A percentile compares a stretch with the other conserved stretches of the same genome.
phyloP scores from a whole-genome alignment of 2,113 vertebrate species.

The Nyctibius bracteatus region DNA sequence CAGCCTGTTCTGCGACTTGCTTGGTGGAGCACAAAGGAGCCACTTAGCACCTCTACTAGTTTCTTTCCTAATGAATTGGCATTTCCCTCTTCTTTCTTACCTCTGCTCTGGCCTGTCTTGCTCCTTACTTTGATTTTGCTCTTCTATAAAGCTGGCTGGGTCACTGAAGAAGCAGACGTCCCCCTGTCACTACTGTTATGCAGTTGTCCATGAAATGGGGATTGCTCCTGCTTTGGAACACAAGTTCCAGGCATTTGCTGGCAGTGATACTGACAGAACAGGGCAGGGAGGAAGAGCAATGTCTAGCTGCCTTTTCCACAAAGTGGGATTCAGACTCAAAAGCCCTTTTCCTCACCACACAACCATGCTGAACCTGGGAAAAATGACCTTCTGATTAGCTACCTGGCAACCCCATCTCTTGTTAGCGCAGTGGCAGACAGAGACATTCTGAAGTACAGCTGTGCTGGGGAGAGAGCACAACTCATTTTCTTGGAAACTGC shows the following conservation, averaged over 20 bases:
- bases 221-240: neutral
- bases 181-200: rapidly evolving
- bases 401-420: neutral
- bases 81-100: neutral
- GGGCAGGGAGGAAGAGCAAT: neutral
- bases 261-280: neutral
- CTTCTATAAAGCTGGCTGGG: neutral
- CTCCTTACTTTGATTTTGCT: neutral
- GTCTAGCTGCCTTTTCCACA: neutral
- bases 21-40: neutral
- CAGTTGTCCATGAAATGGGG: neutral
- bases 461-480: neutral
- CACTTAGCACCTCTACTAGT: neutral
- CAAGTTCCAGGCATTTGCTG: neutral
- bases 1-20: too few relatives aligned
- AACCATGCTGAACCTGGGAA: neutral
- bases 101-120: neutral
- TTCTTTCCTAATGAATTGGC: neutral
- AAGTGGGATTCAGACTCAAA: neutral
- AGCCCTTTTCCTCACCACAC: neutral
- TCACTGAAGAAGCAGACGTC: neutral
- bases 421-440: neutral
- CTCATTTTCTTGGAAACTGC: neutral
- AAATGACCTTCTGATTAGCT: neutral
- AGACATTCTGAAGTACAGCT: neutral